These are phyloP conservation scores for Cochlearius cochlearius DNA, from an alignment of 2,113 vertebrate species.

Conservation along the genomic window DNA sequence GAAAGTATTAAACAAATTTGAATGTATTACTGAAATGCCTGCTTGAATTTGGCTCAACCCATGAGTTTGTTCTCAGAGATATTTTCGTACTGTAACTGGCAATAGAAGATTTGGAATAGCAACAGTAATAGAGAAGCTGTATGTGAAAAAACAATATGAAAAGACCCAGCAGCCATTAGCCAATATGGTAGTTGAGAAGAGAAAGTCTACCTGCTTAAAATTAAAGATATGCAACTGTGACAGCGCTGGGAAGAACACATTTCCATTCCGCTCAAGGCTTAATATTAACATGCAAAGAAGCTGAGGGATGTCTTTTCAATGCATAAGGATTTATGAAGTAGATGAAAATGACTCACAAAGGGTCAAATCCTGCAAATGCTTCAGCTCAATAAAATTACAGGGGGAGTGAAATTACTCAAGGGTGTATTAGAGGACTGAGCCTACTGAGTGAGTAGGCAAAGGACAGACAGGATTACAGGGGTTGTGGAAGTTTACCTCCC, in stretches of 20 bases:
- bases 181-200: background rate
- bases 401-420: background rate
- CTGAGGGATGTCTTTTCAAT: background rate
- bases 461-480: background rate
- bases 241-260: background rate
- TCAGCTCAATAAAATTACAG: background rate
- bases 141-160: background rate
- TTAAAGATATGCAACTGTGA: background rate
- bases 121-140: background rate
- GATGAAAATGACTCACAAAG: background rate
- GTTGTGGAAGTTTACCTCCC: background rate
- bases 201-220: background rate
- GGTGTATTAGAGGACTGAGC: background rate
- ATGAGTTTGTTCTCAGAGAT: constrained; percentile 1
- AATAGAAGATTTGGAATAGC: background rate
- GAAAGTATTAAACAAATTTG: constrained; percentile 51
- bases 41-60: constrained; percentile 39
- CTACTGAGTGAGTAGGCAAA: background rate
- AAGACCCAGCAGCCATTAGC: background rate
- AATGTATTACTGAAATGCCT: constrained; percentile 18
- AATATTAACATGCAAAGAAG: constrained; percentile 19
- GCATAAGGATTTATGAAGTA: background rate
- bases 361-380: background rate
- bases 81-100: background rate
- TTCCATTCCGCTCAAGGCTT: constrained; percentile 1